Percentiles rank a stretch among this genome's conserved stretches.
phyloP scores from a whole-genome alignment of 2,113 vertebrate genomes.

The Eolophus roseicapilla region DNA sequence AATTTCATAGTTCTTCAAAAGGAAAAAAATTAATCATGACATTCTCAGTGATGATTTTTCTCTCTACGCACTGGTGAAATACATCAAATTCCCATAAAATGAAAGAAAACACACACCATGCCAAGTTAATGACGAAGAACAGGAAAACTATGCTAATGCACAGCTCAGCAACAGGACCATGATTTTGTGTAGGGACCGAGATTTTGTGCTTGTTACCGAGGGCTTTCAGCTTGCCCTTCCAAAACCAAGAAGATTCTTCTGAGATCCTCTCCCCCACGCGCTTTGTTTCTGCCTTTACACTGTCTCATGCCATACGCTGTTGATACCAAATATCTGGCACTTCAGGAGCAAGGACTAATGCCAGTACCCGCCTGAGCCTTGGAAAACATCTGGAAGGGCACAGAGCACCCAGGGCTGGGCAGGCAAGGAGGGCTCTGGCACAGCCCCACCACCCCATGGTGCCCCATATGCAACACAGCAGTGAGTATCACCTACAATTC shows the following conservation, averaged over 20 bases:
- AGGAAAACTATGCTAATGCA: not conserved
- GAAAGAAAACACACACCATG: not conserved
- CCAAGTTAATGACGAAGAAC: not conserved
- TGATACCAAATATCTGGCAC: not conserved
- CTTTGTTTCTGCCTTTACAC: not conserved
- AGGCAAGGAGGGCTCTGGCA: not conserved
- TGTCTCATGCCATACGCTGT: not conserved
- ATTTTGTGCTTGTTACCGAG: not conserved
- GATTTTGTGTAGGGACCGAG: not conserved
- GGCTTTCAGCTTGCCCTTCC: not conserved
- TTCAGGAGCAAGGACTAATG: not conserved
- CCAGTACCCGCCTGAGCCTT: not conserved
- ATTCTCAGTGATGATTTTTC: slow-evolving; percentile 17
- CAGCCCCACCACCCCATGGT: rapidly evolving
- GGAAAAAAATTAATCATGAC: slow-evolving; percentile 37
- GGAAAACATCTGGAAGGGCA: not conserved
- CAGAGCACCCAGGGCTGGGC: not conserved
- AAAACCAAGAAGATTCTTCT: not conserved
- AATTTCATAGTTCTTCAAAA: slow-evolving; percentile 42
- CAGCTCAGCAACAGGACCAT: not conserved
- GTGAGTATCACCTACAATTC: too few species aligned
- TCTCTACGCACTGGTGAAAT: not conserved
- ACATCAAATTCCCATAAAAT: slow-evolving; percentile 37
- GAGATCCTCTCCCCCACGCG: not conserved
- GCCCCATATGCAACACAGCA: not conserved